Base-by-base conservation (phyloP, 2,888 invertebrate genomes). In the Anthoptus insignis region DNA sequence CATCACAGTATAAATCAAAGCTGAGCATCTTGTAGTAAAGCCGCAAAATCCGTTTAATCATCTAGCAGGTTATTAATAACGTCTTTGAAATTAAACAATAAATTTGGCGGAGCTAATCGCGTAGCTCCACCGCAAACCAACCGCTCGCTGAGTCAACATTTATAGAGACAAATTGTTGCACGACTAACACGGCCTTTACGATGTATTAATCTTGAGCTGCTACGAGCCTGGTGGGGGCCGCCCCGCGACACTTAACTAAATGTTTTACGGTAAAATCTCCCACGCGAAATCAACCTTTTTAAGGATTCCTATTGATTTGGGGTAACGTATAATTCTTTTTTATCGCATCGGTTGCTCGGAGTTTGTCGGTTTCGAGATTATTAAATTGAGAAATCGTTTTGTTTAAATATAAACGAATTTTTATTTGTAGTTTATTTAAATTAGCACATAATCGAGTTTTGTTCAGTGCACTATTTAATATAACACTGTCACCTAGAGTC, bases 161-260 rank as follows among this genome's bases (percentile, higher is more conserved):
- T 93, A 93, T 93, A 92, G 90, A 92, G 92, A 93, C 93, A 93
- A 93, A 93, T 93, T 91, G 92, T 92, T 87, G 88, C 87, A 83
- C 86, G 86, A 91, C 87, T 88, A 88, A 86, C 88, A 84, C 82
- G 83, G 84, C 82, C 87, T 85, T 86, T 79, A 80, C 83, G 89
- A 91, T 86, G 86, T 91, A 92, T 93, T 93, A 93, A 92, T 93
- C 91, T 92, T 88, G 76, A 82, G 79, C 82, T 84, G 85, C 79
- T 73, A 71, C 77, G 81, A 79, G 75, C 72, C 66, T 57, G 59
- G 79, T n/a, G 76, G 78, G 73, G 75, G 78, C 80, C 78, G 76
- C 78, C 75, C 74, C 73, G 74, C 70, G 71, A 74, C 72, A 74
- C 69, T 69, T 73, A 69, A 78, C 79, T 79, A 84, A 82, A 81